Evolutionary conservation across 2,113 vertebrate species (phyloP).

Genomic region (Cavia porcellus): DNA sequence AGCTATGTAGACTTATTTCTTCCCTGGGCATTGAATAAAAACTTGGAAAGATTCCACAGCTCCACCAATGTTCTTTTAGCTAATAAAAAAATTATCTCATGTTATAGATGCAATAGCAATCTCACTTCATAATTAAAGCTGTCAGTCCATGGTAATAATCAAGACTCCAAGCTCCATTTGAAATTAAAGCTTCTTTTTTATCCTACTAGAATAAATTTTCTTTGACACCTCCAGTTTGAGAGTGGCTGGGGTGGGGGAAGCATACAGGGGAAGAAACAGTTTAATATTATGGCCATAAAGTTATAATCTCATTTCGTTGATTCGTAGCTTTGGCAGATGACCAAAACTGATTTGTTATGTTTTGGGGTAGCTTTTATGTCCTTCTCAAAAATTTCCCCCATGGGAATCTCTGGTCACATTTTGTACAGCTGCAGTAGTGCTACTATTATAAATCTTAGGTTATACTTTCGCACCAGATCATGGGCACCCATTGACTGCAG

Average conservation of each 20-base stretch:
- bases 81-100: not conserved
- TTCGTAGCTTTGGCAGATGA: not conserved
- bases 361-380: not conserved
- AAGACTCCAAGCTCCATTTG: not conserved
- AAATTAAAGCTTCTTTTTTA: not conserved
- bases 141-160: not conserved
- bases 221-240: not conserved
- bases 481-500: not conserved
- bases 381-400: not conserved
- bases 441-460: not conserved
- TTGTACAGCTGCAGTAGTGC: not conserved
- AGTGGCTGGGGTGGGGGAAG: not conserved
- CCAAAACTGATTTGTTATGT: constrained; percentile 23
- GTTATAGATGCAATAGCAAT: not conserved
- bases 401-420: not conserved
- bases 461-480: not conserved
- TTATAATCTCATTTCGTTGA: not conserved
- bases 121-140: constrained; percentile 16
- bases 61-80: not conserved
- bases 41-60: not conserved
- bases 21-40: not conserved
- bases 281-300: not conserved
- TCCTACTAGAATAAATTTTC: not conserved
- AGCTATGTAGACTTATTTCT: not conserved
- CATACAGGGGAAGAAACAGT: not conserved